Percentiles rank a stretch among this genome's conserved stretches.
Evolutionary conservation across 2,113 vertebrate species (phyloP).

Genomic region (Oncorhynchus clarkii): DNA sequence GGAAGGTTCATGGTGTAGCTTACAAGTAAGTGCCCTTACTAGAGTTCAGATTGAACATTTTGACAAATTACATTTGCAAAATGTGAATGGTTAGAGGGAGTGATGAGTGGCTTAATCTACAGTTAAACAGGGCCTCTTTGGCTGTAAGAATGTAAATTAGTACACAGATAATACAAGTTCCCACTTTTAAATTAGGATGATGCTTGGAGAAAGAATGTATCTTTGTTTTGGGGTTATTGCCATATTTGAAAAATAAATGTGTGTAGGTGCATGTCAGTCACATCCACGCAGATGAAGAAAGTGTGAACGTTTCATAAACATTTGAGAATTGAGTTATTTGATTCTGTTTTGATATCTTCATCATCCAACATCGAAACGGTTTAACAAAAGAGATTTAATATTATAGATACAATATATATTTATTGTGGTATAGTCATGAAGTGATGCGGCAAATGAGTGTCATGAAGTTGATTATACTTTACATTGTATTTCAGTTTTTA

Average conservation of each 20-base stretch:
- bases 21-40: constrained; percentile 1
- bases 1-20: no score
- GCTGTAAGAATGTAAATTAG: no score
- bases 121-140: no score
- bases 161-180: not conserved
- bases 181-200: not conserved
- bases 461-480: not conserved
- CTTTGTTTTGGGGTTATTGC: not conserved
- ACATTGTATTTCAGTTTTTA: not conserved
- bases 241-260: not conserved
- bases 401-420: not conserved
- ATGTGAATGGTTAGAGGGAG: no score
- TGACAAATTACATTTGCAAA: not conserved
- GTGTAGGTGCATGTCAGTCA: not conserved
- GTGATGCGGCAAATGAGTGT: not conserved
- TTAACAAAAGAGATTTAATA: not conserved
- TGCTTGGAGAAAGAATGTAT: not conserved
- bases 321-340: not conserved
- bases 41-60: not conserved
- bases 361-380: no score
- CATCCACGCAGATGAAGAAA: not conserved
- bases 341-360: no score
- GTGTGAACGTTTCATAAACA: not conserved
- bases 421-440: not conserved
- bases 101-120: no score